Base-by-base conservation (phyloP, 1,140 invertebrate genomes). In the Subanguina moxae region DNA sequence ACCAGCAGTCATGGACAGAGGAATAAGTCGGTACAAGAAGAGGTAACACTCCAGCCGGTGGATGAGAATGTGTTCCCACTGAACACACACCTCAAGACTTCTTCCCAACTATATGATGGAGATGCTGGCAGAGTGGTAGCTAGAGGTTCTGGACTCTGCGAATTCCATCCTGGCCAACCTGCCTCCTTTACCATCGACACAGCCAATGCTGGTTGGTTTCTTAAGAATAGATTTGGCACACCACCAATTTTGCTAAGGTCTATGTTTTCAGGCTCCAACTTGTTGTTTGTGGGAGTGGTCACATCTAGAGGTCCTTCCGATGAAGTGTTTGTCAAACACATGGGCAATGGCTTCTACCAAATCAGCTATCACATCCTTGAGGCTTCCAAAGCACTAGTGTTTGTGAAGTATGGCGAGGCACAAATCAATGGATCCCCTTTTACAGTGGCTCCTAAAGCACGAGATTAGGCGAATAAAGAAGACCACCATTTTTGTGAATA, bases 261-360 rank as follows among this genome's bases (percentile, higher is more conserved):
- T 25, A 52, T 21, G 63, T 46, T 21, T 21, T 21, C 43, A 65
- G 73, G 74, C 15, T 42, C 48, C 1, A 96, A 97, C 83, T 92
- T 97, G 78, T 84, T 97, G 43, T 96, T 90, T 84, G 91, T 96
- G 30, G 93, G 93, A 52, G 89, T 97, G 74, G 89, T 92, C 80
- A 94, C 94, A 62, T 93, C 94, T 0, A 94, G 94, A 84, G 91
- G 91, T 70, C 91, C 93, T 0, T 94, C 91, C 83, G 94, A 97
- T 68, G 94, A 97, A 84, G 90, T 97, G 38, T 90, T 88, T 77
- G 88, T 95, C 57, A 94, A 94, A 83, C 93, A 97, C 83, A 87
- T 90, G 72, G 93, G 93, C n/a, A 88, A 90, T 76, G 91, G 93
- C 83, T 90, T 90, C 82, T 97, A 67, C 70, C 30, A 61, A 21